A percentile compares a stretch with the other conserved stretches of the same genome.
phyloP scores from a whole-genome alignment of 2,888 invertebrate genomes.

The Nezara viridula region DNA sequence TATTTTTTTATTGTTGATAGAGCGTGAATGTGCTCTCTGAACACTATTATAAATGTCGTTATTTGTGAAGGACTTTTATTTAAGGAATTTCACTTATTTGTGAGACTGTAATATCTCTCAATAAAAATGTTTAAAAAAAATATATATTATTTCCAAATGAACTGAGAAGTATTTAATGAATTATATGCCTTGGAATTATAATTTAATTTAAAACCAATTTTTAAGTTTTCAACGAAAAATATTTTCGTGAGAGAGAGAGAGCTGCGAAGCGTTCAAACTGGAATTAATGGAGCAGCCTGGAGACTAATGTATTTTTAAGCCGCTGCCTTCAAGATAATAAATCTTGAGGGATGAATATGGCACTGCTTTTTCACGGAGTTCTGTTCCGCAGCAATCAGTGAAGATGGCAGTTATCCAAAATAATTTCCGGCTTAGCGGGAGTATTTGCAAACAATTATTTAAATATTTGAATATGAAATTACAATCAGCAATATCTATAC shows the following conservation, averaged over 20 bases:
- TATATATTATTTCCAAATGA: too few species aligned
- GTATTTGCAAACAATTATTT: constrained; percentile 17
- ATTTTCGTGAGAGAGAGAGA: background rate
- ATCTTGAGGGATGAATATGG: constrained; percentile 12
- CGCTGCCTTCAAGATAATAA: background rate
- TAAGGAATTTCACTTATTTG: too few species aligned
- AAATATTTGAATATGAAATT: constrained; percentile 19
- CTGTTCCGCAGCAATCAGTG: background rate
- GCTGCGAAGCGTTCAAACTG: background rate
- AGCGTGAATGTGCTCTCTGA: too few species aligned
- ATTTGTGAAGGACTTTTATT: too few species aligned
- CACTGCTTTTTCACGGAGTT: background rate
- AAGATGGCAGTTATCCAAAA: background rate
- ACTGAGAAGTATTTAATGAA: background rate
- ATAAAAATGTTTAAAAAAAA: too few species aligned
- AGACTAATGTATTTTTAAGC: constrained; percentile 28
- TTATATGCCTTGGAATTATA: background rate
- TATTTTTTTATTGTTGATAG: too few species aligned
- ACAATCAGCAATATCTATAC: background rate
- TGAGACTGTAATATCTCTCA: too few species aligned
- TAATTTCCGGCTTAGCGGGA: background rate
- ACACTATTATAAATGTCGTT: too few species aligned
- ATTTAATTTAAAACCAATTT: constrained; percentile 1
- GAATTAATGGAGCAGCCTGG: background rate
- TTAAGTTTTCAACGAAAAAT: background rate